A percentile compares a stretch with the other conserved stretches of the same genome.
These are phyloP conservation scores for Pygmarrhopalites habei DNA, from an alignment of 1,140 invertebrate genomes.

Conservation along the genomic window DNA sequence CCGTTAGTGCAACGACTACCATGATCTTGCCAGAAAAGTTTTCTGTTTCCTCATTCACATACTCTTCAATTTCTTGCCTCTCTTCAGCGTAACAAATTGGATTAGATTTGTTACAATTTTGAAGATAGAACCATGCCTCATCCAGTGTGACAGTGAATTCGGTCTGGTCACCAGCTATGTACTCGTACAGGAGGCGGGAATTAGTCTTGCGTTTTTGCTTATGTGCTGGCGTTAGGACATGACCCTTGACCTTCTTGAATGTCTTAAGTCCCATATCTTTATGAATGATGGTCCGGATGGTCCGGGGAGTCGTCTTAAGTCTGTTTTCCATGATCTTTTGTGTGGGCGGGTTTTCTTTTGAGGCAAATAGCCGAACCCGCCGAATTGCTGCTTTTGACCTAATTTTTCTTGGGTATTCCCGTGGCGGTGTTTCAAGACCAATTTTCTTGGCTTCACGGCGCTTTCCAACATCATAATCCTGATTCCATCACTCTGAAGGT, in stretches of 20 bases:
- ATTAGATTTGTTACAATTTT: background rate
- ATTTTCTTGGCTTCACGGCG: background rate
- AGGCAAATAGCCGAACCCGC: background rate
- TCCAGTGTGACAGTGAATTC: conserved; percentile 14
- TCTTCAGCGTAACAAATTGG: background rate
- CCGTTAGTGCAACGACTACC: conserved; percentile 13
- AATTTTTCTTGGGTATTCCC: background rate
- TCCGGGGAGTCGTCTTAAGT: background rate
- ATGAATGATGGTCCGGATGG: background rate
- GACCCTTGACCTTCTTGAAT: conserved; percentile 1
- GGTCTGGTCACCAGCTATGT: conserved; percentile 3
- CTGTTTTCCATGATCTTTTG: background rate
- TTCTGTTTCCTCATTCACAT: background rate
- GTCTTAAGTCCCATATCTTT: background rate
- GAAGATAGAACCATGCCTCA: conserved; percentile 4
- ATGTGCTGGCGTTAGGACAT: conserved; percentile 1
- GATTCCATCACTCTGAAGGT: background rate
- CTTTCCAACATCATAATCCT: background rate
- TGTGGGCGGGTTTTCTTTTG: background rate
- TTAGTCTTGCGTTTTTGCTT: conserved; percentile 7
- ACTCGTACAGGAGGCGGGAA: conserved; percentile 6
- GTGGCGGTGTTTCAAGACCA: background rate
- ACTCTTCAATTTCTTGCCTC: background rate
- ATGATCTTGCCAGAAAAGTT: conserved; percentile 2
- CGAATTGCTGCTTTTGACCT: background rate